Conservation (phyloP, 2,113 vertebrate species). For the Arothron firmamentum region DNA sequence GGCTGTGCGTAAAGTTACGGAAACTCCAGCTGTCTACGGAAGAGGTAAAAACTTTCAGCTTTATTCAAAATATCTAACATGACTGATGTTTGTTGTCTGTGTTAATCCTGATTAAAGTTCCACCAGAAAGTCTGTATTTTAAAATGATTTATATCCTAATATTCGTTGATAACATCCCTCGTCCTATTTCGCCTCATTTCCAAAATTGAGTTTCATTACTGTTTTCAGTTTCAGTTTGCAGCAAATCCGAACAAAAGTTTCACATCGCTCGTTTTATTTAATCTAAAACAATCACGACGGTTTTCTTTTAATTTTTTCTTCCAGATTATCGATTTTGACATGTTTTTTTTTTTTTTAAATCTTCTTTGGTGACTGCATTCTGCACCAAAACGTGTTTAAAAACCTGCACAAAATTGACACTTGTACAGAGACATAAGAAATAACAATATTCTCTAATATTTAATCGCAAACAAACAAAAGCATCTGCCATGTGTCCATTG, state of each 20-base stretch:
- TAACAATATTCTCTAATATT: no score
- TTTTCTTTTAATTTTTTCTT: neutral
- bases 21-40: neutral
- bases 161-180: no score
- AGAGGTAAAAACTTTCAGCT: conserved; percentile 48
- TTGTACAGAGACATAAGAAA: neutral
- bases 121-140: no score
- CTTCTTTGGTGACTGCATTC: neutral
- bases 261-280: neutral
- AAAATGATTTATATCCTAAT: no score
- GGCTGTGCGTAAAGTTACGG: neutral
- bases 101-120: neutral
- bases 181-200: no score
- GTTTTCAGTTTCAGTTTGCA: no score
- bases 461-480: no score
- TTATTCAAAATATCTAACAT: neutral
- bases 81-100: neutral
- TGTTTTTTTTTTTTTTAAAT: neutral
- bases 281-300: neutral
- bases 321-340: neutral
- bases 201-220: no score
- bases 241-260: neutral
- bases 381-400: no score
- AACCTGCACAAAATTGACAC: no score
- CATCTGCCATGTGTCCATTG: no score